Percentiles rank a stretch among this genome's conserved stretches.
phyloP scores from a whole-genome alignment of 2,888 invertebrate species.

The Calameuta pallipes region DNA sequence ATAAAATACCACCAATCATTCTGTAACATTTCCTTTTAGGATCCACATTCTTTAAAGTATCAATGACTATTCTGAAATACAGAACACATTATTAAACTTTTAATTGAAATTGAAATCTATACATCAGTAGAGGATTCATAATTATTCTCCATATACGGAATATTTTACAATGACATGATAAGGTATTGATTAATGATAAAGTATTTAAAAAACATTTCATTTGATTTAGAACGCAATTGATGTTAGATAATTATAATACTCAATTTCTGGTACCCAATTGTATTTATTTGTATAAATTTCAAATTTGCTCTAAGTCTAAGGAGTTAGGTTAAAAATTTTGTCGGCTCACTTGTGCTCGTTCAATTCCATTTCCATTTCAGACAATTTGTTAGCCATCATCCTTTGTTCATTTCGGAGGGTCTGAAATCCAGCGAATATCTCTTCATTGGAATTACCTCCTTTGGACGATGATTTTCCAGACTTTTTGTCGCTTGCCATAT shows the following conservation, averaged over 20 bases:
- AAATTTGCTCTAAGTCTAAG: conserved; percentile 6
- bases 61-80: conserved; percentile 87
- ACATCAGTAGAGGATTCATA: not conserved
- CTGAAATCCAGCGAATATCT: conserved; percentile 90
- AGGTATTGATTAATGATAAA: not conserved
- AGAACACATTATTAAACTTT: not conserved
- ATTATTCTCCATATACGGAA: not conserved
- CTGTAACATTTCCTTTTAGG: conserved; percentile 89
- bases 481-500: conserved; percentile 63
- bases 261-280: conserved; percentile 11
- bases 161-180: too few relatives aligned
- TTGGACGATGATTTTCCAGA: conserved; percentile 46
- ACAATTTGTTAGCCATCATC: conserved; percentile 85
- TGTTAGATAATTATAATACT: conserved; percentile 2
- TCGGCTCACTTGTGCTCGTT: conserved; percentile 92
- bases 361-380: conserved; percentile 92
- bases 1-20: conserved; percentile 92
- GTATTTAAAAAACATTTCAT: not conserved
- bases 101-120: not conserved
- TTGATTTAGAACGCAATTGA: not conserved
- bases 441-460: conserved; percentile 69
- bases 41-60: conserved; percentile 88
- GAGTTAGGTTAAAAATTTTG: conserved; percentile 42
- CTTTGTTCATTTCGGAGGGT: conserved; percentile 88
- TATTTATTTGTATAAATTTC: not conserved